A percentile compares a stretch with the other conserved stretches of the same genome.
Conservation (phyloP, 2,113 vertebrate species). For the Probosciger aterrimus region DNA sequence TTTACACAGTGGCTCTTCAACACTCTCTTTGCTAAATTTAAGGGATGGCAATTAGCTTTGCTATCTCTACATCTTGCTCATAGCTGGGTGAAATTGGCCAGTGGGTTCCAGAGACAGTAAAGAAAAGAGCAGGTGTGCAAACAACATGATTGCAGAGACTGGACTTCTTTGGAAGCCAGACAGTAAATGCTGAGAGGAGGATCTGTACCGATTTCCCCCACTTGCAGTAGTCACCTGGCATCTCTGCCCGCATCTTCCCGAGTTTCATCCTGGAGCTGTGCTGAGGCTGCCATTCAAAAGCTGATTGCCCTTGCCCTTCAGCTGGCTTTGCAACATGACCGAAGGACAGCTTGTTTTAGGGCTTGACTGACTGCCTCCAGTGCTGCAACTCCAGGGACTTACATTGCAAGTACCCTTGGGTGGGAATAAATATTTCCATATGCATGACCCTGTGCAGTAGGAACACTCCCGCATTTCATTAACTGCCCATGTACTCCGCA, state of each 20-base stretch:
- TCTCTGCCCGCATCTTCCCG: rapidly evolving
- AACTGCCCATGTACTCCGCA: background rate
- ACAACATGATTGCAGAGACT: background rate
- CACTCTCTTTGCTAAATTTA: background rate
- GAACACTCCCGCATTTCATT: background rate
- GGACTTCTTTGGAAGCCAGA: background rate
- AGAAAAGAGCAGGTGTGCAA: background rate
- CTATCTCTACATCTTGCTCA: background rate
- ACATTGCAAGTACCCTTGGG: background rate
- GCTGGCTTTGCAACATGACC: background rate
- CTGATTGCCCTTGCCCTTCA: background rate
- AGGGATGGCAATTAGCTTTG: background rate
- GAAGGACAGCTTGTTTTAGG: background rate
- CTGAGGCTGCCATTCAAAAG: background rate
- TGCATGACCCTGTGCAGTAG: background rate
- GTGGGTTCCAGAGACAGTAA: background rate
- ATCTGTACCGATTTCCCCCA: rapidly evolving
- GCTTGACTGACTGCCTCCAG: background rate
- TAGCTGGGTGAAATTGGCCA: background rate
- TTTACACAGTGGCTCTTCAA: background rate
- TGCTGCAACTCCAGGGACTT: background rate
- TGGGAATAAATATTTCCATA: background rate
- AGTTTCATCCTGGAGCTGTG: background rate
- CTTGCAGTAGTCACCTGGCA: rapidly evolving
- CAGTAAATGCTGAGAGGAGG: background rate